Percentiles rank a stretch among this genome's conserved stretches.
Evolutionary conservation across 2,888 invertebrate species (phyloP).

Genomic region (Acleris cristana): DNA sequence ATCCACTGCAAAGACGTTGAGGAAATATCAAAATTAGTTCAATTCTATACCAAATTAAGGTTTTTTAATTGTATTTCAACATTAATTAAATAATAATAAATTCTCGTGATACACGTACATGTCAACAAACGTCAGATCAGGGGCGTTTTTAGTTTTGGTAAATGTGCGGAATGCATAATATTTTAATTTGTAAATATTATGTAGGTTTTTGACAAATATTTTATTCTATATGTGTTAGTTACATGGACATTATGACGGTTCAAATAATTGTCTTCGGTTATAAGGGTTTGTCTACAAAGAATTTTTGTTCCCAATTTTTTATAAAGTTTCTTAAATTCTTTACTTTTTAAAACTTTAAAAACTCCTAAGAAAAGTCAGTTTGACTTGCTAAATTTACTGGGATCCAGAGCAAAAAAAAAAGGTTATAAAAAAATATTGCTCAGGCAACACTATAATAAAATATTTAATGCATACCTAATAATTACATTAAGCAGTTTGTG

Average conservation of each 20-base stretch:
- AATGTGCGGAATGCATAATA: not conserved
- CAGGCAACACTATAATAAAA: conserved; percentile 2
- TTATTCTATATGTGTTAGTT: too few relatives aligned
- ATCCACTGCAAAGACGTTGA: conserved; percentile 1
- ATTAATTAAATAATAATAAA: conserved; percentile 4
- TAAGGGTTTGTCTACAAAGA: too few relatives aligned
- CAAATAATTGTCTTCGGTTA: too few relatives aligned
- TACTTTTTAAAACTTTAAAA: not conserved
- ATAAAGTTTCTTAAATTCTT: too few relatives aligned
- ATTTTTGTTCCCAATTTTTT: too few relatives aligned
- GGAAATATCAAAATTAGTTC: not conserved
- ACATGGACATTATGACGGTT: too few relatives aligned
- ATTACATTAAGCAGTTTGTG: too few relatives aligned
- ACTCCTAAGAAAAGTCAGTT: conserved; percentile 5
- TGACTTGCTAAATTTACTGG: conserved; percentile 2
- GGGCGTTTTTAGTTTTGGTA: conserved; percentile 8
- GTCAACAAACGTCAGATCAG: conserved; percentile 23
- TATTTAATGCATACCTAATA: too few relatives aligned
- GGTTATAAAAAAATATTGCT: not conserved
- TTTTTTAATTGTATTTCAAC: conserved; percentile 8
- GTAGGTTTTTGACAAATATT: not conserved
- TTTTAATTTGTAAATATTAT: not conserved
- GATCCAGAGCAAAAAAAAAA: too few relatives aligned
- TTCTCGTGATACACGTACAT: conserved; percentile 18
- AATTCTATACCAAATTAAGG: not conserved